Conservation (phyloP, 2,888 invertebrate genomes). For the Mimumesa dahlbomi region DNA sequence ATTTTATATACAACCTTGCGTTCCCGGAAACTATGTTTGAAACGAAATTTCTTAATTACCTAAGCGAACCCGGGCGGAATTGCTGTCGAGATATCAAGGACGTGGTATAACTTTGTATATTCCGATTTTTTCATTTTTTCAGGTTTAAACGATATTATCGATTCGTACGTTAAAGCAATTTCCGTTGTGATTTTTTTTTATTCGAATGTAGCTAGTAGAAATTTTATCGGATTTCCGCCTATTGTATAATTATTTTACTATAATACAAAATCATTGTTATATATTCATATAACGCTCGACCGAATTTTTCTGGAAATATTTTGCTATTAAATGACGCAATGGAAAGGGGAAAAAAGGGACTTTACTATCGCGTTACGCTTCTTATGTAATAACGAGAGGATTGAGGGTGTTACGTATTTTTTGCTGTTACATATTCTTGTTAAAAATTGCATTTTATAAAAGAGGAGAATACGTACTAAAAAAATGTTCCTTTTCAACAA, state of each 20-base stretch:
- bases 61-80: background rate
- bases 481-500: too few species aligned
- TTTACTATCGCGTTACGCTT: too few species aligned
- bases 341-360: background rate
- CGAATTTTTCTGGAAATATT: background rate
- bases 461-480: too few species aligned
- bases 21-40: background rate
- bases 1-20: background rate
- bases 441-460: too few species aligned
- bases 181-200: background rate
- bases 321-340: background rate
- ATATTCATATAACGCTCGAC: background rate
- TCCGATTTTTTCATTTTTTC: background rate
- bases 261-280: background rate
- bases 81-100: conserved; percentile 5
- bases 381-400: too few species aligned
- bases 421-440: too few species aligned
- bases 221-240: too few species aligned
- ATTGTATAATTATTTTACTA: too few species aligned
- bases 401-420: too few species aligned
- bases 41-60: conserved; percentile 44
- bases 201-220: too few species aligned
- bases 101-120: conserved; percentile 1
- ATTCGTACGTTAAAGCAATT: conserved; percentile 12
- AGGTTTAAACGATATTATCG: conserved; percentile 11